phyloP scores from a whole-genome alignment of 2,797 vertebrate species.

The Mus caroli region DNA sequence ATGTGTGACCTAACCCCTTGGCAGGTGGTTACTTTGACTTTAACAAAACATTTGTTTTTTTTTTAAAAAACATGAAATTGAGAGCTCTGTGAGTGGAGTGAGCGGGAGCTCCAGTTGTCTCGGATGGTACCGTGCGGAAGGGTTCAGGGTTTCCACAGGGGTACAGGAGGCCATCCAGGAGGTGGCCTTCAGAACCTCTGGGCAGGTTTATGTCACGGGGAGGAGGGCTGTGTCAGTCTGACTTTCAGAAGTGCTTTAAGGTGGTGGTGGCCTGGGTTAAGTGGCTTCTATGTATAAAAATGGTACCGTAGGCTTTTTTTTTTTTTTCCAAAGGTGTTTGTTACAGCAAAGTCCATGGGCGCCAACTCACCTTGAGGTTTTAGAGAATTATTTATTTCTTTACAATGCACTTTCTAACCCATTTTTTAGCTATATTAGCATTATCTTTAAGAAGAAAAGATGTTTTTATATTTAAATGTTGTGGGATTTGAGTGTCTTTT shows the following conservation, averaged over 20 bases:
- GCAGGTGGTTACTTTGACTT: conserved; percentile 75
- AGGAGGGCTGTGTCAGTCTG: conserved; percentile 54
- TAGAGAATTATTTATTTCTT: conserved; percentile 87
- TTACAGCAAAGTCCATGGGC: conserved; percentile 69
- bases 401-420: conserved; percentile 87
- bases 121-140: conserved; percentile 61
- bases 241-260: conserved; percentile 75
- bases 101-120: conserved; percentile 81
- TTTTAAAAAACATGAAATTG: neutral
- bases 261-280: conserved; percentile 64
- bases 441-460: conserved; percentile 71
- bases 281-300: conserved; percentile 68
- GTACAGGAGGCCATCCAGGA: neutral
- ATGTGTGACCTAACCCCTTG: conserved; percentile 74
- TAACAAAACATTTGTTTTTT: conserved; percentile 40
- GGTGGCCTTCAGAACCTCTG: conserved; percentile 69
- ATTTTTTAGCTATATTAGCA: conserved; percentile 82
- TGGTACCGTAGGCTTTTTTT: conserved; percentile 48
- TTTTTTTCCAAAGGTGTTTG: conserved; percentile 61
- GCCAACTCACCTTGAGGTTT: conserved; percentile 76
- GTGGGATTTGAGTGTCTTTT: conserved; percentile 77
- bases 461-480: conserved; percentile 82
- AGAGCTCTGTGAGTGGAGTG: conserved; percentile 72
- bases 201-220: conserved; percentile 1
- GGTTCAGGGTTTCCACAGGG: conserved; percentile 69